Conservation (phyloP, 2,113 vertebrate genomes). For the Rissa tridactyla region DNA sequence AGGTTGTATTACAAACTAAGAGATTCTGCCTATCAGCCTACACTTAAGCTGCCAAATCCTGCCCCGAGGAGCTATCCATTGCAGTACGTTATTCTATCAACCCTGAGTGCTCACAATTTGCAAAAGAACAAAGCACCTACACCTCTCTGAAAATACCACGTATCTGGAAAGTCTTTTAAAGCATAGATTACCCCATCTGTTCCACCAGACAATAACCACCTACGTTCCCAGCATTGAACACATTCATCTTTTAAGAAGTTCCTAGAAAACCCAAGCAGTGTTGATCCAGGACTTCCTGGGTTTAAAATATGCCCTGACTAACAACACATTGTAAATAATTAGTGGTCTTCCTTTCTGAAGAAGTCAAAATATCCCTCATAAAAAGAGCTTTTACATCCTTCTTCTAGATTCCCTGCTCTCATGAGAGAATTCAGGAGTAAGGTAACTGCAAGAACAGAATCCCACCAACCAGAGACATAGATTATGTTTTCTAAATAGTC, state of each 20-base stretch:
- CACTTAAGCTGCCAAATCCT: neutral
- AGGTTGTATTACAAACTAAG: neutral
- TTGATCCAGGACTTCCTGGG: neutral
- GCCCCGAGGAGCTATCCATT: neutral
- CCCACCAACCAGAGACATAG: neutral
- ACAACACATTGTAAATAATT: neutral
- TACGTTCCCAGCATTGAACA: neutral
- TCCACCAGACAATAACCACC: neutral
- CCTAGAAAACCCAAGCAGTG: neutral
- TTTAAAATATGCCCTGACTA: neutral
- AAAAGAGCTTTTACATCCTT: neutral
- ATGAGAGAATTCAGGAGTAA: neutral
- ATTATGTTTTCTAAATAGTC: neutral
- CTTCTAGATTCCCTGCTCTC: neutral
- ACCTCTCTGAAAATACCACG: neutral
- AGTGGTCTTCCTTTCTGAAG: neutral
- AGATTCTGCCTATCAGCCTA: neutral
- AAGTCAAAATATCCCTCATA: neutral
- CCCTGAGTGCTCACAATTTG: neutral
- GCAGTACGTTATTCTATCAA: neutral
- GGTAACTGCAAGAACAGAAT: neutral
- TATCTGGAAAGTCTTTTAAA: neutral
- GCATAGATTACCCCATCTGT: neutral
- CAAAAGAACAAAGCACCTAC: constrained; percentile 3
- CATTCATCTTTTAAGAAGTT: neutral